Evolutionary conservation across 92 coral and sea anemone species (phyloP).

Genomic region (Umimayanthus chanpuru): DNA sequence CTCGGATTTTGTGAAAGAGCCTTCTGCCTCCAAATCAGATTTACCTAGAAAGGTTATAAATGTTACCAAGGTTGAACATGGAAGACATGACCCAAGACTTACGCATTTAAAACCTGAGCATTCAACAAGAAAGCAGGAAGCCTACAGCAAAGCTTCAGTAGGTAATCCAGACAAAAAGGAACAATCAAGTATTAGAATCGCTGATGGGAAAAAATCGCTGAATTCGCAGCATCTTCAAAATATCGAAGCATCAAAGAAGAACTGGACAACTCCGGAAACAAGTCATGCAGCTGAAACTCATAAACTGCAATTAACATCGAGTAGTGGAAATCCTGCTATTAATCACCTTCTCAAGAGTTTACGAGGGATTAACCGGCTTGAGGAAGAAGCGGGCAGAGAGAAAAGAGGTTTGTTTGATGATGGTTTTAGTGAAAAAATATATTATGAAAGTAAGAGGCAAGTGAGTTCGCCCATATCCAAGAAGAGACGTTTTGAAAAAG

Average conservation of each 20-base stretch:
- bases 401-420: neutral
- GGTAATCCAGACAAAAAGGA: neutral
- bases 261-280: neutral
- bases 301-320: neutral
- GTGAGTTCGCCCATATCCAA: neutral
- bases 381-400: neutral
- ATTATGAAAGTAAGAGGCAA: neutral
- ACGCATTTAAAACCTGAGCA: neutral
- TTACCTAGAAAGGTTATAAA: neutral
- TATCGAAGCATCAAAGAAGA: neutral
- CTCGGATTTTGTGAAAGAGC: neutral
- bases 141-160: neutral
- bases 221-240: neutral
- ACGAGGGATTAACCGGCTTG: slow-evolving; percentile 12
- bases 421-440: neutral
- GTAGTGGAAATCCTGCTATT: slow-evolving; percentile 18
- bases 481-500: neutral
- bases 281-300: neutral
- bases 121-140: neutral
- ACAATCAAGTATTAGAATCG: neutral
- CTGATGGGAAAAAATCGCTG: neutral
- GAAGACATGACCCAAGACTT: slow-evolving; percentile 23
- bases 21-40: neutral
- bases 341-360: slow-evolving; percentile 20
- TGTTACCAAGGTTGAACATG: slow-evolving; percentile 20